These are phyloP conservation scores for Tachina grossa DNA, from an alignment of 2,888 invertebrate genomes.

Conservation along the genomic window DNA sequence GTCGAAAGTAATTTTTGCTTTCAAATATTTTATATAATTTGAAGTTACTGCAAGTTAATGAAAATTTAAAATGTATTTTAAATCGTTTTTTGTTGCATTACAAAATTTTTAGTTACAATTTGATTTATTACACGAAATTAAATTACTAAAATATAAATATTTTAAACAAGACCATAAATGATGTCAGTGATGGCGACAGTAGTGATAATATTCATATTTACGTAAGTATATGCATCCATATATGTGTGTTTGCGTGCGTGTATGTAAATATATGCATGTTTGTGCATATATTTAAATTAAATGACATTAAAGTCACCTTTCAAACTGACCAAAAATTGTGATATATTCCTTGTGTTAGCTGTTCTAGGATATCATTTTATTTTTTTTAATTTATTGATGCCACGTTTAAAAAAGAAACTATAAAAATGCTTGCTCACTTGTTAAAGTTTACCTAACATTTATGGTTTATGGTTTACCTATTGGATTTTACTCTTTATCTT, in stretches of 20 bases:
- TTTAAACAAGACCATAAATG: conserved; percentile 47
- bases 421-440: background rate
- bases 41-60: conserved; percentile 8
- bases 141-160: conserved; percentile 1
- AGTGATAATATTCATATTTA: background rate
- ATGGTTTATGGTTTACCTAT: conserved; percentile 36
- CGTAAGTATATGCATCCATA: background rate
- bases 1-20: background rate
- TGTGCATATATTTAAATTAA: conserved; percentile 6
- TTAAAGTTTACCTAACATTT: background rate
- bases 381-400: background rate
- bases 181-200: conserved; percentile 7
- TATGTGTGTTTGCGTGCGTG: background rate
- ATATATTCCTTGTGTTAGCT: background rate
- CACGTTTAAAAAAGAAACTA: background rate
- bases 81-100: background rate
- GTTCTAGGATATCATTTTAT: conserved; percentile 21
- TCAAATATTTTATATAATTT: background rate
- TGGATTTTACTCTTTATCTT: background rate
- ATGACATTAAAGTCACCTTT: conserved; percentile 62
- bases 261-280: too few relatives aligned
- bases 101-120: background rate
- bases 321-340: conserved; percentile 42
- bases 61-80: conserved; percentile 11
- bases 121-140: conserved; percentile 8